Conservation (phyloP, 35 echinoderm and acorn worm species). For the Ophiothrix spiculata region DNA sequence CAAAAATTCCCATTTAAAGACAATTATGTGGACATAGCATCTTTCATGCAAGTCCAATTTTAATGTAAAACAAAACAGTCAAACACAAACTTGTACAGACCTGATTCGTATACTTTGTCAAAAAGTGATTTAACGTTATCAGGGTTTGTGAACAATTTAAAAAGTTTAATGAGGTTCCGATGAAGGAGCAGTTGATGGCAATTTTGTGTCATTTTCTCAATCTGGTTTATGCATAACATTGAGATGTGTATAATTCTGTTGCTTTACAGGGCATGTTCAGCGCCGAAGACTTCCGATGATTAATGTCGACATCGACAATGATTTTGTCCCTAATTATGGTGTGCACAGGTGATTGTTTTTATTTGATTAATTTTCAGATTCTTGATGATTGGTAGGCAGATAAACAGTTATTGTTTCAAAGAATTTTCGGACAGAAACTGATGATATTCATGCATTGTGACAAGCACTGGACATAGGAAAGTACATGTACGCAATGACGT, state of each 20-base stretch:
- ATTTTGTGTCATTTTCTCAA: background rate
- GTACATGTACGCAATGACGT: too few relatives aligned
- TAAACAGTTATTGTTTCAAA: background rate
- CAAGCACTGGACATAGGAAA: background rate
- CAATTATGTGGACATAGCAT: too few relatives aligned
- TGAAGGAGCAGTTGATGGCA: background rate
- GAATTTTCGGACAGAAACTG: background rate
- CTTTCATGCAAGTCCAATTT: too few relatives aligned
- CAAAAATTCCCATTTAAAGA: too few relatives aligned
- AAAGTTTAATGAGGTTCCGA: background rate
- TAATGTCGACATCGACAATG: background rate
- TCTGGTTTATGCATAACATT: background rate
- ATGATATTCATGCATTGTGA: background rate
- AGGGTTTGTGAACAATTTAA: background rate
- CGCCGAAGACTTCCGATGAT: slow-evolving; percentile 83
- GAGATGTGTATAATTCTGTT: slow-evolving; percentile 3
- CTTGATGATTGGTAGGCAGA: too few relatives aligned
- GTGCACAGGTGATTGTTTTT: background rate
- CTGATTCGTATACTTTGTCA: too few relatives aligned
- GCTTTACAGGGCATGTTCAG: slow-evolving; percentile 86
- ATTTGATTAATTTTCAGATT: background rate
- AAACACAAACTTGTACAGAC: background rate
- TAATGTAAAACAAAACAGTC: too few relatives aligned
- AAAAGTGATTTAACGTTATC: background rate
- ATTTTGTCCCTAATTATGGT: background rate